A percentile compares a stretch with the other conserved stretches of the same genome.
phyloP scores from a whole-genome alignment of 1,140 invertebrate species.

The Pectinophora gossypiella region DNA sequence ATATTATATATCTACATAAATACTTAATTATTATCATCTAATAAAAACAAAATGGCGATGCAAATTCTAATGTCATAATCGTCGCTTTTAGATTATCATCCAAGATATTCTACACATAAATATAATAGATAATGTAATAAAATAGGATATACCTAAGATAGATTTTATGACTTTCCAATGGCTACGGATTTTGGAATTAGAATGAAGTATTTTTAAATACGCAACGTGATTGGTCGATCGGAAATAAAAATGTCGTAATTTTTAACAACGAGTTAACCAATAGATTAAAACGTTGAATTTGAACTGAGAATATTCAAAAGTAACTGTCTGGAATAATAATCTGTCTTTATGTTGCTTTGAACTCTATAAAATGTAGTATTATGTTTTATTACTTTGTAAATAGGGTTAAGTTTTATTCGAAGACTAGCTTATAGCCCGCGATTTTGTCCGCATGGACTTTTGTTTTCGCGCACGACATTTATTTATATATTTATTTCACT shows the following conservation, averaged over 20 bases:
- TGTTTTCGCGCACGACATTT: too few relatives aligned
- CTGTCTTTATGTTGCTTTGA: not conserved
- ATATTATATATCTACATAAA: too few relatives aligned
- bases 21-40: too few relatives aligned
- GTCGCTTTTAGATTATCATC: not conserved
- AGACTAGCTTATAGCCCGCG: not conserved
- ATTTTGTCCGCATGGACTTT: too few relatives aligned
- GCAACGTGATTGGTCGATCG: not conserved
- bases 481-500: not conserved
- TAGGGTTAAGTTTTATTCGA: not conserved
- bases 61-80: not conserved
- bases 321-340: not conserved
- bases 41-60: too few relatives aligned
- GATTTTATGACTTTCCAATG: not conserved
- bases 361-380: not conserved
- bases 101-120: not conserved
- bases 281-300: not conserved
- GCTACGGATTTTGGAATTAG: not conserved
- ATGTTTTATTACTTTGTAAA: not conserved
- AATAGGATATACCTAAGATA: not conserved
- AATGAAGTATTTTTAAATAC: not conserved
- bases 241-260: not conserved
- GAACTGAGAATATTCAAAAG: not conserved
- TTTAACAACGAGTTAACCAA: not conserved
- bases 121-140: not conserved